Conservation (phyloP, 2,888 invertebrate species). For the Erebia ligea region DNA sequence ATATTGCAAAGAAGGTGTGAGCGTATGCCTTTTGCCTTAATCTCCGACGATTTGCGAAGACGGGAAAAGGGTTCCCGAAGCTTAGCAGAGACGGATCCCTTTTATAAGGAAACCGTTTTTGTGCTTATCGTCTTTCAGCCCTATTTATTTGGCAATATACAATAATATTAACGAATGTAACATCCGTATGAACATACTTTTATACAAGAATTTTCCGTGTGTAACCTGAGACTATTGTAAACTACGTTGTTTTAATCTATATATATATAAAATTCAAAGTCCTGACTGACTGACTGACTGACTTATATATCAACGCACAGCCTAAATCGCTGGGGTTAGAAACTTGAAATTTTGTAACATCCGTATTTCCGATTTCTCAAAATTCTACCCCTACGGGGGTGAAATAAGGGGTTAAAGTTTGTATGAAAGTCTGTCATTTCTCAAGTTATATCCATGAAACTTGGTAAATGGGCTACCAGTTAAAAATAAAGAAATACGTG, state of each 20-base stretch:
- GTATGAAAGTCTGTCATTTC: no score
- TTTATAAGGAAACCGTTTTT: slow-evolving; percentile 62
- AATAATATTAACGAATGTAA: slow-evolving; percentile 60
- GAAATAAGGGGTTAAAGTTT: no score
- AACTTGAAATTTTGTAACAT: no score
- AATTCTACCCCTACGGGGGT: no score
- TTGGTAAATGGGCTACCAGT: no score
- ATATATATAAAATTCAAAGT: no score
- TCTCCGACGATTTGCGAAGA: slow-evolving; percentile 80
- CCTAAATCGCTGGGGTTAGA: no score
- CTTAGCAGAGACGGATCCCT: slow-evolving; percentile 64
- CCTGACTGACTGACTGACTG: no score
- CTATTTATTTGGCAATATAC: slow-evolving; percentile 69
- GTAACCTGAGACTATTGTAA: background rate
- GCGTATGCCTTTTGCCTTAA: slow-evolving; percentile 66
- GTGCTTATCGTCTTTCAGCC: slow-evolving; percentile 64
- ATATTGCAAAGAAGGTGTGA: slow-evolving; percentile 77
- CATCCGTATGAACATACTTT: slow-evolving; percentile 55
- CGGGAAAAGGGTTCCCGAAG: slow-evolving; percentile 75
- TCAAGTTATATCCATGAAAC: no score
- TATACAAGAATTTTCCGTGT: slow-evolving; percentile 36
- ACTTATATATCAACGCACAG: no score
- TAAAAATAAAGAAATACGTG: no score
- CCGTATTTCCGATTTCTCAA: no score
- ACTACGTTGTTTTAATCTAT: background rate